These are phyloP conservation scores for Siniperca obscura DNA, from an alignment of 2,797 vertebrate genomes.

Conservation along the genomic window DNA sequence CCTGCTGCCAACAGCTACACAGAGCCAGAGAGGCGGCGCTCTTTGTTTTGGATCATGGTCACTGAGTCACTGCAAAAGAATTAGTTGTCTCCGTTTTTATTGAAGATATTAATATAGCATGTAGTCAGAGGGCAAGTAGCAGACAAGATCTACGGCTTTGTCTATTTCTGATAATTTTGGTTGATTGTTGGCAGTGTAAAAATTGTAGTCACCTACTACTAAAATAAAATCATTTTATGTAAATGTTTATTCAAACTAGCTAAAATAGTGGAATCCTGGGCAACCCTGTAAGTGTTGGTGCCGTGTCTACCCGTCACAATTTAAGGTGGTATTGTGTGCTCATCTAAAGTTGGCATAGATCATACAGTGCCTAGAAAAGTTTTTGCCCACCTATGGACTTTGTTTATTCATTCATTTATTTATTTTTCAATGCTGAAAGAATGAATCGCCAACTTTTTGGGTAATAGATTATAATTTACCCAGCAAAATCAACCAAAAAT, in stretches of 20 bases:
- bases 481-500: neutral
- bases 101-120: conserved; percentile 6
- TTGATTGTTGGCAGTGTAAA: conserved; percentile 16
- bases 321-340: neutral
- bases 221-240: conserved; percentile 58
- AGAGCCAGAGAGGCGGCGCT: conserved; percentile 9
- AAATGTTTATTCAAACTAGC: conserved; percentile 49
- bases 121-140: conserved; percentile 13
- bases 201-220: conserved; percentile 26
- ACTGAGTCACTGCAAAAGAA: conserved; percentile 53
- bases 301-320: neutral
- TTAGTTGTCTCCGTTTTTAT: conserved; percentile 47
- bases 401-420: neutral
- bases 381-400: neutral
- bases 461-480: neutral
- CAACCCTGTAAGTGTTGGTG: conserved; percentile 11
- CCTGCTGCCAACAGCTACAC: conserved; percentile 24
- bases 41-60: conserved; percentile 49
- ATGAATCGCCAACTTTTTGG: neutral
- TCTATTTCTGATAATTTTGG: conserved; percentile 18
- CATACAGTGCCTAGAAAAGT: neutral
- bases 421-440: neutral
- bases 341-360: neutral
- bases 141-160: conserved; percentile 22
- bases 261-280: conserved; percentile 22